Conservation (phyloP, 2,888 invertebrate genomes). For the Mamestra brassicae region DNA sequence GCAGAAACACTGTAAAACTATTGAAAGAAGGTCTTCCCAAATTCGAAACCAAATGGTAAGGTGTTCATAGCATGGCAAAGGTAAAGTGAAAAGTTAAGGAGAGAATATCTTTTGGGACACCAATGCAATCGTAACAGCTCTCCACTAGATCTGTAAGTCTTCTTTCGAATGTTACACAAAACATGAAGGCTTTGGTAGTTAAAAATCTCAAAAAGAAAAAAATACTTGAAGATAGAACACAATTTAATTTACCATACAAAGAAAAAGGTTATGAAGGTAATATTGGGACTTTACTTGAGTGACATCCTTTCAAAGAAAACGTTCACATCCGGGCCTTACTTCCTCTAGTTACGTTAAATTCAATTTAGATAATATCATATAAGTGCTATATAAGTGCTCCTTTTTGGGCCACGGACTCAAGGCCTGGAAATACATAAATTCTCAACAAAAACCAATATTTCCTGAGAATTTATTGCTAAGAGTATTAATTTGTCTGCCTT, state of each 20-base stretch:
- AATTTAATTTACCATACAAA: background rate
- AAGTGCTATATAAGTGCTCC: constrained; percentile 46
- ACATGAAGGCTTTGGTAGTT: too few relatives aligned
- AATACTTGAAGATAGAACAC: too few relatives aligned
- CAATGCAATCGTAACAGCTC: too few relatives aligned
- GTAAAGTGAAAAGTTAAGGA: too few relatives aligned
- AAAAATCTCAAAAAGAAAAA: background rate
- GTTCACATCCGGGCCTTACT: background rate
- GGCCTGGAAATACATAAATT: constrained; percentile 7
- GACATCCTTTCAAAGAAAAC: constrained; percentile 27
- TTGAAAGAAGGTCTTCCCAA: too few relatives aligned
- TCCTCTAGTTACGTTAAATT: constrained; percentile 33
- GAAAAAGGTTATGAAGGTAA: background rate
- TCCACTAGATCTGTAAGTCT: too few relatives aligned
- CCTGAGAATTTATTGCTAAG: constrained; percentile 6
- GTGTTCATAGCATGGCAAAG: too few relatives aligned
- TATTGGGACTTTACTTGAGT: constrained; percentile 2
- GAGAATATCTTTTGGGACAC: too few relatives aligned
- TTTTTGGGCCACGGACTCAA: constrained; percentile 22
- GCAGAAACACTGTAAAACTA: too few relatives aligned
- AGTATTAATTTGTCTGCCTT: constrained; percentile 9
- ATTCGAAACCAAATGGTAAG: too few relatives aligned
- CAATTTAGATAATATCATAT: constrained; percentile 47
- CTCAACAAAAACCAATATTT: background rate
- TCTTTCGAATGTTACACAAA: too few relatives aligned